Base-by-base conservation (phyloP, 2,888 invertebrate species). In the Drosophila mimetica region DNA sequence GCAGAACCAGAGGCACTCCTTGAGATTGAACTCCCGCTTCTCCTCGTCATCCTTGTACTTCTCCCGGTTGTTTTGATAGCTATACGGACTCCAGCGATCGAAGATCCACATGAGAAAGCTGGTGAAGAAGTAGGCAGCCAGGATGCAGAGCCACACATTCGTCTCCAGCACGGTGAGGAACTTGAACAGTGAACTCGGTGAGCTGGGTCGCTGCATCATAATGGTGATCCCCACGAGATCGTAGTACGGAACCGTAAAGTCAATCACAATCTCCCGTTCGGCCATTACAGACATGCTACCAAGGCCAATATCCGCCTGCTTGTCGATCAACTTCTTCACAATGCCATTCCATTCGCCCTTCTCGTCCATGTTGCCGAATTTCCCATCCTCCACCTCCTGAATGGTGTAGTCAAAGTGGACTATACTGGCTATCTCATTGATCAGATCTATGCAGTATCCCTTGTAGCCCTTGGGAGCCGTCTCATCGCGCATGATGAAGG, bases 1-100 rank as follows among this genome's bases (percentile, higher is more conserved):
- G 89, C 99, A 99, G 91, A 99, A 99, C 99, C 99, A 99, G 0
- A 99, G 93, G 89, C 98, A 98, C 92, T 99, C 99, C 90, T 98
- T 98, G 34, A 99, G 92, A 44, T 96, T 97, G 89, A 99, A 99
- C 89, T 98, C 97, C 4, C 99, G 93, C 89, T 98, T 98, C 88
- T 98, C 98, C 77, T 97, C 97, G 79, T 98, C 97, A 61, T 97
- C 96, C 89, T 96, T 96, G 90, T 98, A 98, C 89, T 97, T 97
- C 66, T 97, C 97, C 7, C 96, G 93, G 90, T 98, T 98, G 90
- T 98, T 98, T 88, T 96, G 98, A 90, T 97, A 98, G 85, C 98
- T 98, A 92, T 98, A 99, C 0, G 99, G 99, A 86, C 98, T 98
- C 95, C 97, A 98, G 71, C 96, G 96, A 91, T 99, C 99, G 90